Base-by-base conservation (phyloP, 2,888 invertebrate species). In the Hirtodrosophila cameraria region DNA sequence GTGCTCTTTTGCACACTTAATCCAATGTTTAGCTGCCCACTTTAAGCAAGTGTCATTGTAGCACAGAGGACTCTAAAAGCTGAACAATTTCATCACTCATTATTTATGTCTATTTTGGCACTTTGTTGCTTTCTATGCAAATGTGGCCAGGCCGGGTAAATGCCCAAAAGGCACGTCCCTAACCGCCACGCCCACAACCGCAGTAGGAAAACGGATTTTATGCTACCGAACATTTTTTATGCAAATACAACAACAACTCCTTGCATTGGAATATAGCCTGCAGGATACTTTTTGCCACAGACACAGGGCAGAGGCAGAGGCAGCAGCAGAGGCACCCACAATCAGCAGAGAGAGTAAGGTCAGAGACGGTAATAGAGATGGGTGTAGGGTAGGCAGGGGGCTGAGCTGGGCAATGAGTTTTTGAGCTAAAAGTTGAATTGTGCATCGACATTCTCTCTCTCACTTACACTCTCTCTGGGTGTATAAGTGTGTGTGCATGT, bases 341-440 rank as follows among this genome's bases (percentile, higher is more conserved):
- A n/a, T n/a, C 16, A 33, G 23, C 8, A 23, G 15, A 20, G n/a
- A n/a, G n/a, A n/a, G n/a, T n/a, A n/a, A n/a, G 13, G 39, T 23
- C n/a, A 41, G 7, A 30, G 27, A 3, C 53, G 2, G 2, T 1
- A 35, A 9, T 43, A 30, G 33, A 2, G 18, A 8, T 25, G 7
- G 9, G 35, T 11, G 20, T 12, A 11, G 11, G 35, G 12, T 5
- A 38, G 23, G 31, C 27, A 15, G 35, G 11, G 50, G 63, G 54
- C 52, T 57, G 62, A 60, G 64, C 73, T 78, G 82, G 80, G 82
- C 87, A 80, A 81, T 85, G 86, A 87, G 80, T 81, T 87, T 82
- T 87, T 62, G 75, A 86, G 87, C 80, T 63, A 69, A 80, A 87
- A 81, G 87, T 87, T 81, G 81, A 85, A 81, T 83, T 87, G 86